phyloP scores from a whole-genome alignment of 2,797 vertebrate genomes.

The Gambusia yucatana region DNA sequence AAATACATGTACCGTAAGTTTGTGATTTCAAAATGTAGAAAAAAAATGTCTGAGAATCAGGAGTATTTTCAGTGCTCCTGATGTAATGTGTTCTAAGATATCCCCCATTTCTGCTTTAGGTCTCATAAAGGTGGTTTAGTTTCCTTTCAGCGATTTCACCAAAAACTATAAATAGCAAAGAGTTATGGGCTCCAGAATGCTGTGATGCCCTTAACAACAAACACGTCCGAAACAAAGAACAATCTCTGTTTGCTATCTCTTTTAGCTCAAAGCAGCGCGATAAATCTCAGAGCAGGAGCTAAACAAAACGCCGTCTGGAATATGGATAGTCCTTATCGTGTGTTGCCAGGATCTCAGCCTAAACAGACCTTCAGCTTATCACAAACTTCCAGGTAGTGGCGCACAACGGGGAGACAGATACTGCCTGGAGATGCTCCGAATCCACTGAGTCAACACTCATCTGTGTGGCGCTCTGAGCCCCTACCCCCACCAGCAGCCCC shows the following conservation, averaged over 20 bases:
- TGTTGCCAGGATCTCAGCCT: constrained; percentile 58
- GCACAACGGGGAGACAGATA: constrained; percentile 51
- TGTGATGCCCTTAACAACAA: constrained; percentile 5
- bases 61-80: background rate
- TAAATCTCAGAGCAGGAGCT: constrained; percentile 24
- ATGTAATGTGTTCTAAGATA: background rate
- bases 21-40: background rate
- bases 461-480: constrained; percentile 41
- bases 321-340: constrained; percentile 64
- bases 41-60: background rate
- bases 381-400: constrained; percentile 64
- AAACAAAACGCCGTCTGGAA: constrained; percentile 36
- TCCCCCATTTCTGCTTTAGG: background rate
- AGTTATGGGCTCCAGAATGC: constrained; percentile 23
- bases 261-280: constrained; percentile 18
- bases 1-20: background rate
- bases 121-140: background rate
- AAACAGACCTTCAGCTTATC: constrained; percentile 67
- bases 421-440: constrained; percentile 60
- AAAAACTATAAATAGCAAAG: constrained; percentile 24
- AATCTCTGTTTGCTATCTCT: constrained; percentile 9
- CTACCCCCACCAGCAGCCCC: constrained; percentile 64
- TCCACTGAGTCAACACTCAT: constrained; percentile 58
- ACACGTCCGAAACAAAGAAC: constrained; percentile 9
- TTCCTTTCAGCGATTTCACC: background rate